Conservation (phyloP, 64 coral and sea anemone genomes). For the Dendrophyllia cribrosa region DNA sequence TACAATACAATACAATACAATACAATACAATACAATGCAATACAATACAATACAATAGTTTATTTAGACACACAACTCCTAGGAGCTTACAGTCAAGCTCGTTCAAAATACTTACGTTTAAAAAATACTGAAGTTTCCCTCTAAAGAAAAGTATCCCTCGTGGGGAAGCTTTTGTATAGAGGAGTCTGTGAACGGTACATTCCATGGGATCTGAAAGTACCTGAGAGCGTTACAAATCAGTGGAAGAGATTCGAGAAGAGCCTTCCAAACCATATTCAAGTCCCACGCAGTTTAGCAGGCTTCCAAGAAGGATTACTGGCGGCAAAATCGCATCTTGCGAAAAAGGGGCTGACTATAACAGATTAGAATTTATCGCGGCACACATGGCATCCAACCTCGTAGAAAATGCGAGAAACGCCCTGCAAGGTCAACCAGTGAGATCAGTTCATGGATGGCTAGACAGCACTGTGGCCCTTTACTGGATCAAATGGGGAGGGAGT, state of each 20-base stretch:
- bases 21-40: no score
- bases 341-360: slow-evolving; percentile 48
- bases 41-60: no score
- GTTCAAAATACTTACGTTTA: no score
- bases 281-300: slow-evolving; percentile 31
- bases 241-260: not conserved
- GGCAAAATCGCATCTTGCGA: slow-evolving; percentile 40
- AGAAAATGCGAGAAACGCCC: slow-evolving; percentile 19
- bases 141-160: not conserved
- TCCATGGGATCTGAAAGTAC: not conserved
- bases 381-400: slow-evolving; percentile 75
- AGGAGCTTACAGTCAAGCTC: no score
- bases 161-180: slow-evolving; percentile 38
- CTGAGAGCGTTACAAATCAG: not conserved
- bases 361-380: slow-evolving; percentile 41
- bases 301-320: slow-evolving; percentile 7
- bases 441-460: slow-evolving; percentile 61
- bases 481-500: slow-evolving; percentile 26
- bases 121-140: no score
- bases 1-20: no score
- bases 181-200: not conserved
- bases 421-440: slow-evolving; percentile 7
- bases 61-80: no score
- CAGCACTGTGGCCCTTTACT: slow-evolving; percentile 66
- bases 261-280: slow-evolving; percentile 18